Conservation (phyloP, 64 coral and sea anemone genomes). For the Astreopora myriophthalma region DNA sequence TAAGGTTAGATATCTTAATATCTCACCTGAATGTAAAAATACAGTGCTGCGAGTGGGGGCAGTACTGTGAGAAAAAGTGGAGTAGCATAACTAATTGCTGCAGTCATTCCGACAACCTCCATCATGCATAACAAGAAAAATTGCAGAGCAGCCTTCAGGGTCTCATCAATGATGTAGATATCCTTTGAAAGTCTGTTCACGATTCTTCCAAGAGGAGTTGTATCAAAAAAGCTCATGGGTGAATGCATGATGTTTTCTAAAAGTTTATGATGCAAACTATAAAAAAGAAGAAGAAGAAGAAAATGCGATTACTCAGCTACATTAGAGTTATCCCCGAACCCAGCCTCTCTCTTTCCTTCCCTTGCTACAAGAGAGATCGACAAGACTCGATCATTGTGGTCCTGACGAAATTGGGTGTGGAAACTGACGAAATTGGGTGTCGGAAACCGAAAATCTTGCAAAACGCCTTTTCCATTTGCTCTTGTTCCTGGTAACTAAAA, state of each 20-base stretch:
- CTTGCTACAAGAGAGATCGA: too few species aligned
- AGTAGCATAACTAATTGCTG: slow-evolving; percentile 80
- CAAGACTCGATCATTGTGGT: too few species aligned
- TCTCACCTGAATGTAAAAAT: slow-evolving; percentile 82
- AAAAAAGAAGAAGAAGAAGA: neutral
- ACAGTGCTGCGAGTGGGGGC: slow-evolving; percentile 45
- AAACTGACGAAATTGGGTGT: too few species aligned
- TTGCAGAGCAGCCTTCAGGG: slow-evolving; percentile 15
- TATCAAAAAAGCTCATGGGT: slow-evolving; percentile 86
- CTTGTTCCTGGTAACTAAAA: too few species aligned
- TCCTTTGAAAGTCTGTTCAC: slow-evolving; percentile 94
- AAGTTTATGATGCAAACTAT: slow-evolving; percentile 56
- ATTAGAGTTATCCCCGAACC: neutral
- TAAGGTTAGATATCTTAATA: neutral
- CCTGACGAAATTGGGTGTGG: too few species aligned
- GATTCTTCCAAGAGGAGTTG: slow-evolving; percentile 85
- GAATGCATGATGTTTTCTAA: slow-evolving; percentile 75
- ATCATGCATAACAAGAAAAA: slow-evolving; percentile 46
- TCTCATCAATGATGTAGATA: slow-evolving; percentile 75
- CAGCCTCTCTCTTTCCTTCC: neutral
- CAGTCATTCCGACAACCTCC: slow-evolving; percentile 40
- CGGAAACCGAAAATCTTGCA: too few species aligned
- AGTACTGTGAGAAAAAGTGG: slow-evolving; percentile 71
- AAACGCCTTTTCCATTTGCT: too few species aligned
- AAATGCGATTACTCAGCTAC: neutral